These are phyloP conservation scores for Manacus vitellinus DNA, from an alignment of 2,113 vertebrate species.

Conservation along the genomic window DNA sequence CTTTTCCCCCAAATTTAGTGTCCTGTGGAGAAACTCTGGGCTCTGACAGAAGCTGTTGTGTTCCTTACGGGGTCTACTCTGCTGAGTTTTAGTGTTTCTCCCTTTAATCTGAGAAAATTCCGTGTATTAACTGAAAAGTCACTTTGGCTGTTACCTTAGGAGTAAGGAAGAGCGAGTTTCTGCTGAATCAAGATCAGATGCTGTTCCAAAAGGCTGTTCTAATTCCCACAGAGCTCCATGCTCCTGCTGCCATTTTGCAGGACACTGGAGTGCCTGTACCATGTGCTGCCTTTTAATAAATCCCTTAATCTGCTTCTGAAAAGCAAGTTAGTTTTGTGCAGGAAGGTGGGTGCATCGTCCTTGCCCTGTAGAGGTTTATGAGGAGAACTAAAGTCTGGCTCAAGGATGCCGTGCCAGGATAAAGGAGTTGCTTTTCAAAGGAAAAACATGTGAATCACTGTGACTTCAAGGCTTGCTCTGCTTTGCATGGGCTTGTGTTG, in stretches of 20 bases:
- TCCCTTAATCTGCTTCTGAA: neutral
- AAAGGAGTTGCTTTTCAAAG: neutral
- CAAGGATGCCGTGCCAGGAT: neutral
- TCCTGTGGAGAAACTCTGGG: neutral
- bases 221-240: neutral
- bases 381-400: neutral
- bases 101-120: neutral
- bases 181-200: neutral
- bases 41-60: neutral
- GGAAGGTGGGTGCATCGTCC: neutral
- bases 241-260: neutral
- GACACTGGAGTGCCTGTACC: neutral
- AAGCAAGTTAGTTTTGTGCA: neutral
- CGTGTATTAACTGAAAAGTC: neutral
- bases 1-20: neutral
- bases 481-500: neutral
- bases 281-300: neutral
- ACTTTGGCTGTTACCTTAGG: neutral
- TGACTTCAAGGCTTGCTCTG: neutral
- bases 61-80: accelerated
- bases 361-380: neutral
- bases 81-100: neutral
- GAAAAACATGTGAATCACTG: neutral
- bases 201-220: neutral
- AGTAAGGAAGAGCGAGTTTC: neutral